Evolutionary conservation across 2,113 vertebrate genomes (phyloP).

Genomic region (Sminthopsis crassicaudata): DNA sequence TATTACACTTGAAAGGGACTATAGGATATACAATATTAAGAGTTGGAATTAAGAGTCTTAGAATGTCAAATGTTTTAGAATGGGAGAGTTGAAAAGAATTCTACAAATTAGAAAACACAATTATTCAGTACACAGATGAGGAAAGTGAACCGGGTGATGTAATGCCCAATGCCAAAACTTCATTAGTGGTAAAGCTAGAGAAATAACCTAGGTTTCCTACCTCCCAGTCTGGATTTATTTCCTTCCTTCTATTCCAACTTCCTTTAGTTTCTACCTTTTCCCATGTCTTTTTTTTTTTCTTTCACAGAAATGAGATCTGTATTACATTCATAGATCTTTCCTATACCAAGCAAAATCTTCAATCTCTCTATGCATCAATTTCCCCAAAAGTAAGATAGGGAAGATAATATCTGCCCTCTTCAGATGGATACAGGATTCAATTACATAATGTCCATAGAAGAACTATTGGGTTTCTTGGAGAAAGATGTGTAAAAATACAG

Average conservation of each 20-base stretch:
- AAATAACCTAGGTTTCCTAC: background rate
- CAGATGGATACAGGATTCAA: constrained; percentile 64
- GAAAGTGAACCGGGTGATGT: background rate
- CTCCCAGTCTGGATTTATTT: background rate
- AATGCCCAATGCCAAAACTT: background rate
- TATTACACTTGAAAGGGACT: background rate
- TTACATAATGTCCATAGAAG: constrained; percentile 45
- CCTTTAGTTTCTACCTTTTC: background rate
- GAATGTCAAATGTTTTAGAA: background rate
- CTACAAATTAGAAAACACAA: background rate
- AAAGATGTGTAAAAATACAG: constrained; percentile 62
- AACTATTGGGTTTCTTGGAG: constrained; percentile 51
- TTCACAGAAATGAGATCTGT: background rate
- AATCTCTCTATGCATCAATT: constrained; percentile 24
- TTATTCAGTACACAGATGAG: background rate
- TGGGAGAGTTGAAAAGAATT: background rate
- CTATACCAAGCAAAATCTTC: constrained; percentile 33
- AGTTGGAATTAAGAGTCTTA: background rate
- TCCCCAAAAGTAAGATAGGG: constrained; percentile 36
- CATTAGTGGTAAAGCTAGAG: background rate
- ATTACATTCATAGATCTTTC: constrained; percentile 6
- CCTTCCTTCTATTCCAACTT: background rate
- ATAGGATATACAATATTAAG: background rate
- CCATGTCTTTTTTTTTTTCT: background rate
- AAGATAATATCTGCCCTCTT: constrained; percentile 41